Base-by-base conservation (phyloP, 1,140 invertebrate genomes). In the Cydia pomonella region DNA sequence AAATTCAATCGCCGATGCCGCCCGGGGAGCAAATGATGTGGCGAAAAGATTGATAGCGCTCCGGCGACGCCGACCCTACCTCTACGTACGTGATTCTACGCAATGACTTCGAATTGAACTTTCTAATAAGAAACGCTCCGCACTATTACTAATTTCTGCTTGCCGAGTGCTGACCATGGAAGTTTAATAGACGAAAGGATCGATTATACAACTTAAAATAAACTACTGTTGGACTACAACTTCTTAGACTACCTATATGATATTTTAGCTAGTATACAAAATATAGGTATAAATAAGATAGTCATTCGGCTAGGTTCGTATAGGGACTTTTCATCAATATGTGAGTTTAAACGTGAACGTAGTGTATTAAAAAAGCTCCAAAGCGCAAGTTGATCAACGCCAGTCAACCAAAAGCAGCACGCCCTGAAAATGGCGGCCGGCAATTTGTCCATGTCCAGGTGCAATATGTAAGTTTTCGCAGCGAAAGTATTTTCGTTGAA, bases 1-100 rank as follows among this genome's bases (percentile, higher is more conserved):
- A 92, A 92, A 92, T 91, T 91, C 89, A 91, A 92, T 92, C 86
- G 88, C 82, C 77, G 77, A 79, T 74, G 83, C 78, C 80, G 76
- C 79, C 87, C 82, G 84, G 86, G 85, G 88, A 87, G 88, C 89
- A 91, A 92, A 92, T 91, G 91, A 92, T 92, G 91, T 91, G 91
- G 89, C 88, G 84, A 85, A 83, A 88, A 91, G 91, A 92, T 91
- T 90, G 89, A 92, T 91, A 84, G 86, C 78, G 74, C 75, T 38
- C 71, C 25, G 79, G 72, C 74, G 63, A 72, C 27, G 73, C 50
- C 75, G 66, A 16, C 76, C 74, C 75, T 76, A 75, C 75, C 75
- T 78, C 75, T 74, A 75, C 73, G 47, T 80, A 78, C 63, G 71
- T 76, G 73, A 63, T 50, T 44, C 73, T 73, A 62, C 53, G 75